Evolutionary conservation across 2,888 invertebrate species (phyloP).

Genomic region (Eupeodes latifasciatus): DNA sequence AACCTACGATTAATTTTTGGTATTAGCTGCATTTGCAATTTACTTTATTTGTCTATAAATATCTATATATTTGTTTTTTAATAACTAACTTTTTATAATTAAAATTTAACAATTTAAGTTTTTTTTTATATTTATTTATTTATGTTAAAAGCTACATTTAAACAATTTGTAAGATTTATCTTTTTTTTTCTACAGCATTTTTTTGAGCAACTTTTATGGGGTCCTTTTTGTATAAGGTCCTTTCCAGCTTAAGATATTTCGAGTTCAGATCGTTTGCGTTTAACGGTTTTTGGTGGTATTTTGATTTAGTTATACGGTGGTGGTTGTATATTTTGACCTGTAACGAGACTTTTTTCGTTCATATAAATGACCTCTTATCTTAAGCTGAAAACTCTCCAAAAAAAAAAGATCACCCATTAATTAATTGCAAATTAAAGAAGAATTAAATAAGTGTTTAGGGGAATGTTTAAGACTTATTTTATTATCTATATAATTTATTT

Average conservation of each 20-base stretch:
- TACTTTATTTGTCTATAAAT: constrained; percentile 66
- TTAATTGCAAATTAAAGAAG: constrained; percentile 30
- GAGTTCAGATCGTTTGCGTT: constrained; percentile 20
- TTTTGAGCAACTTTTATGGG: constrained; percentile 17
- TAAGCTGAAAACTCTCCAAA: not conserved
- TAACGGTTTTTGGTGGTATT: constrained; percentile 58
- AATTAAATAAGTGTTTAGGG: constrained; percentile 25
- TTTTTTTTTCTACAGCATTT: constrained; percentile 32
- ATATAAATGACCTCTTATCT: not conserved
- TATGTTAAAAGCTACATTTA: constrained; percentile 65
- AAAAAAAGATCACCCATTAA: constrained; percentile 21
- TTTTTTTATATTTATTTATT: constrained; percentile 31
- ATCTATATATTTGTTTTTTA: constrained; percentile 58
- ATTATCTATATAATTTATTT: constrained; percentile 47
- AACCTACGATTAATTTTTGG: constrained; percentile 78
- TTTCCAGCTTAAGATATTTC: not conserved
- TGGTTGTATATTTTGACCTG: constrained; percentile 48
- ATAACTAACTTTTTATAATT: constrained; percentile 69
- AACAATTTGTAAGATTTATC: constrained; percentile 53
- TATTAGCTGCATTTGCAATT: constrained; percentile 77
- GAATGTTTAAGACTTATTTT: constrained; percentile 50
- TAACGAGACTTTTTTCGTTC: not conserved
- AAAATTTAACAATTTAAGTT: constrained; percentile 67
- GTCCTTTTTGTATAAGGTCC: not conserved
- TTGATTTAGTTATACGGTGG: constrained; percentile 61